phyloP scores from a whole-genome alignment of 2,797 vertebrate species.

The Staurois parvus region DNA sequence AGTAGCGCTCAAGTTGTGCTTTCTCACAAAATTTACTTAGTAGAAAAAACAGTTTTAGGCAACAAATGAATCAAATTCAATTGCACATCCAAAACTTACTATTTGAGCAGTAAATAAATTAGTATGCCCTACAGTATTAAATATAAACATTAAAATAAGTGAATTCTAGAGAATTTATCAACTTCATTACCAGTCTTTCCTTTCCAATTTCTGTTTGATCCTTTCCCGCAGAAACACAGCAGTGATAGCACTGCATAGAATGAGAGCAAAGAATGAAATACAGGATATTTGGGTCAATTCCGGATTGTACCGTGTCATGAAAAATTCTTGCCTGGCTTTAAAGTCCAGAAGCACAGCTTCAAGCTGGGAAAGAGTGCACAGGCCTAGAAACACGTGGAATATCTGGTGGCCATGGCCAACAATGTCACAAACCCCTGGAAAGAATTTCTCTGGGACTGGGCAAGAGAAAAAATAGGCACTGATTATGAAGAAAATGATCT shows the following conservation, averaged over 20 bases:
- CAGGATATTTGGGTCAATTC: constrained; percentile 78
- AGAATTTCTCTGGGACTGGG: constrained; percentile 88
- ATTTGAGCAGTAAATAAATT: constrained; percentile 25
- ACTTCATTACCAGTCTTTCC: constrained; percentile 67
- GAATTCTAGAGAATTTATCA: background rate
- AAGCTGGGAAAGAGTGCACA: constrained; percentile 89
- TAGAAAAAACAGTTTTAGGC: background rate
- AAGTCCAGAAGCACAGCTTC: constrained; percentile 90
- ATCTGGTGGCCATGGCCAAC: constrained; percentile 92
- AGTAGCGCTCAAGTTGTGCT: background rate
- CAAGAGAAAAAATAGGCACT: constrained; percentile 91
- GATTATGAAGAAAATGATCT: constrained; percentile 86
- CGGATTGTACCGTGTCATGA: constrained; percentile 78
- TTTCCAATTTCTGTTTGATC: constrained; percentile 75
- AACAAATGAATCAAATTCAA: background rate
- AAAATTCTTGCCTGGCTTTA: constrained; percentile 74
- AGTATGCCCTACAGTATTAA: constrained; percentile 24
- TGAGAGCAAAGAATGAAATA: constrained; percentile 79
- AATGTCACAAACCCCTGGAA: constrained; percentile 89
- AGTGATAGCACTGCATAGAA: constrained; percentile 78
- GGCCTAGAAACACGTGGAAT: constrained; percentile 87
- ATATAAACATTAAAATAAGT: background rate
- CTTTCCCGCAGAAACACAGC: constrained; percentile 76
- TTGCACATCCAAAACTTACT: constrained; percentile 19
- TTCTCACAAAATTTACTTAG: background rate